These are phyloP conservation scores for Tychaedon coryphoeus DNA, from an alignment of 2,113 vertebrate species.

Conservation along the genomic window DNA sequence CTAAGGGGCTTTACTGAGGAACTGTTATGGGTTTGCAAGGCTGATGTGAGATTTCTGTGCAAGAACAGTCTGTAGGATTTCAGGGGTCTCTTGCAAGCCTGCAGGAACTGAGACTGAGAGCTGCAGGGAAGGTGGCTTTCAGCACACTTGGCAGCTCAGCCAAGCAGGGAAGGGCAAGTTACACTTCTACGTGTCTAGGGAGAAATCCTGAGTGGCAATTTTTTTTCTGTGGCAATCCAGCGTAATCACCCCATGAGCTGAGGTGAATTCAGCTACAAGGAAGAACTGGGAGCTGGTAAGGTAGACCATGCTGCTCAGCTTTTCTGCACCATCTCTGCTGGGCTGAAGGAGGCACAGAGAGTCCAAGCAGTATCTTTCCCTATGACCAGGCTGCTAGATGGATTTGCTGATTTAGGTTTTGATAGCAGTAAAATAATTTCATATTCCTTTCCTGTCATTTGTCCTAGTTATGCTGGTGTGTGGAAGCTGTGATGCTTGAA, in stretches of 20 bases:
- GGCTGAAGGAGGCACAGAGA: background rate
- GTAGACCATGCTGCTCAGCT: background rate
- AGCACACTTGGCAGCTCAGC: background rate
- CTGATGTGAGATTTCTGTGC: background rate
- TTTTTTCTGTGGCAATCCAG: background rate
- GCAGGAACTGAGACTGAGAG: background rate
- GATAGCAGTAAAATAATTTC: background rate
- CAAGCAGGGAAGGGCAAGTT: background rate
- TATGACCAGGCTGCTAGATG: background rate
- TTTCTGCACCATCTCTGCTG: background rate
- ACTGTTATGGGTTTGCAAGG: background rate
- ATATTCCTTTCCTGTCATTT: background rate
- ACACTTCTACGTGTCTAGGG: background rate
- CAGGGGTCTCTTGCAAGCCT: background rate
- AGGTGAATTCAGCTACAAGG: background rate
- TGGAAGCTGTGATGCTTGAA: rapidly evolving
- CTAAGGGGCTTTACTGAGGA: background rate
- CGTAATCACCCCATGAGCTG: background rate
- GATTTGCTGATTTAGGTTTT: background rate
- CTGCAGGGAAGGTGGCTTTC: background rate
- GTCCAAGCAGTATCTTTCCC: background rate
- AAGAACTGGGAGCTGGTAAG: background rate
- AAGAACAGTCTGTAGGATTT: background rate
- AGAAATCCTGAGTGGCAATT: background rate
- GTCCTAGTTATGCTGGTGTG: rapidly evolving